These are phyloP conservation scores for Lithodes maja DNA, from an alignment of 2,888 invertebrate species.

Conservation along the genomic window DNA sequence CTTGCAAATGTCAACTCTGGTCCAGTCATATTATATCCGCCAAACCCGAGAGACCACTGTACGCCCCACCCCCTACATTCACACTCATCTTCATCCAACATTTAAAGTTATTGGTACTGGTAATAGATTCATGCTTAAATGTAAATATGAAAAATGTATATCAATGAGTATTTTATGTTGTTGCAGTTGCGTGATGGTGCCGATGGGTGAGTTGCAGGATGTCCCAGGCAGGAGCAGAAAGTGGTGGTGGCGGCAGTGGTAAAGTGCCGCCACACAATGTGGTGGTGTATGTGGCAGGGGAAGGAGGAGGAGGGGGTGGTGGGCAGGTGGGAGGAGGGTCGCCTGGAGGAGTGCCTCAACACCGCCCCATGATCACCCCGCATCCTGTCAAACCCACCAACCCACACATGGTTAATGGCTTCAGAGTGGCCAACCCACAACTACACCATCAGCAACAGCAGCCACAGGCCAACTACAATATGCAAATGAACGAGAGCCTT, in stretches of 20 bases:
- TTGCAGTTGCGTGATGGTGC: conserved; percentile 62
- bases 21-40: too few species aligned
- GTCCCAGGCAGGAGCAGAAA: conserved; percentile 64
- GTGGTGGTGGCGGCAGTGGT: conserved; percentile 54
- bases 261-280: conserved; percentile 54
- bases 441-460: conserved; percentile 50
- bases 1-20: too few species aligned
- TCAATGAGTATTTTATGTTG: background rate
- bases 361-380: conserved; percentile 61
- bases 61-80: too few species aligned
- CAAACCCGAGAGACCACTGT: too few species aligned
- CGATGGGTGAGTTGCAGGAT: conserved; percentile 58
- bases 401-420: conserved; percentile 63
- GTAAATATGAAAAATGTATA: too few species aligned
- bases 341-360: conserved; percentile 37
- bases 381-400: conserved; percentile 62
- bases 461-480: conserved; percentile 36
- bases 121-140: too few species aligned
- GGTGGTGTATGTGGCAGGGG: conserved; percentile 64
- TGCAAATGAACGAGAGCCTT: conserved; percentile 57
- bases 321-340: conserved; percentile 46
- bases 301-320: conserved; percentile 55
- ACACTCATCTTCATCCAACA: too few species aligned
- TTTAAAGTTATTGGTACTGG: too few species aligned
- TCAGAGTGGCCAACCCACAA: conserved; percentile 50